Evolutionary conservation across 2,113 vertebrate species (phyloP).

Genomic region (Tragelaphus imberbis): DNA sequence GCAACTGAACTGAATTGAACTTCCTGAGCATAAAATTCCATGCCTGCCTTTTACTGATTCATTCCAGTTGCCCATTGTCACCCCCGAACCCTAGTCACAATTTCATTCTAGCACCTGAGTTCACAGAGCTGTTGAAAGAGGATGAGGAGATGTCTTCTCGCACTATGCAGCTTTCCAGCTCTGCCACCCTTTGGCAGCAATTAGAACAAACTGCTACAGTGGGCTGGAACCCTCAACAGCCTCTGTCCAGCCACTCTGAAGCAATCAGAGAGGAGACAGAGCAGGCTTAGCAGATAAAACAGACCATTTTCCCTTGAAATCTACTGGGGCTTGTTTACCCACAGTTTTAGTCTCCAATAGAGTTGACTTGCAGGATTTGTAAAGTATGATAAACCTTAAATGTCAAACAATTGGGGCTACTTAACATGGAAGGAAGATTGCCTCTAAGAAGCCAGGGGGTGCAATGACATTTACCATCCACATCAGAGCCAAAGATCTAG

Average conservation of each 20-base stretch:
- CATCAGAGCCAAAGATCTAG: background rate
- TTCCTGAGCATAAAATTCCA: background rate
- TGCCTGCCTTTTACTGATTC: background rate
- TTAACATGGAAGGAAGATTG: background rate
- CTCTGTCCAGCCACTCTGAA: constrained; percentile 31
- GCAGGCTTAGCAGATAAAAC: constrained; percentile 51
- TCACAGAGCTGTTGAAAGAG: constrained; percentile 47
- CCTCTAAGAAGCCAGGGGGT: background rate
- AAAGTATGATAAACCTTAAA: constrained; percentile 39
- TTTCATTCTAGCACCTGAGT: constrained; percentile 63
- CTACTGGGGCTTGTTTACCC: constrained; percentile 22
- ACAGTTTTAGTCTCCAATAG: constrained; percentile 59
- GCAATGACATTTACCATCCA: background rate
- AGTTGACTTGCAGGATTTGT: constrained; percentile 14
- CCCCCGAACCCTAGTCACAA: background rate
- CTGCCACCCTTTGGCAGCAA: constrained; percentile 62
- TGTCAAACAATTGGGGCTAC: background rate
- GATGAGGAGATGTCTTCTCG: background rate
- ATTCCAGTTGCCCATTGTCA: background rate
- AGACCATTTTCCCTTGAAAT: constrained; percentile 26
- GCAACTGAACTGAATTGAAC: background rate
- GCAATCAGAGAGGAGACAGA: constrained; percentile 57
- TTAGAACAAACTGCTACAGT: constrained; percentile 64
- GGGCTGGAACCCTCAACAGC: constrained; percentile 58
- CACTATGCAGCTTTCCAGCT: constrained; percentile 23